A percentile compares a stretch with the other conserved stretches of the same genome.
Conservation (phyloP, 2,797 vertebrate species). For the Presbytis comata region DNA sequence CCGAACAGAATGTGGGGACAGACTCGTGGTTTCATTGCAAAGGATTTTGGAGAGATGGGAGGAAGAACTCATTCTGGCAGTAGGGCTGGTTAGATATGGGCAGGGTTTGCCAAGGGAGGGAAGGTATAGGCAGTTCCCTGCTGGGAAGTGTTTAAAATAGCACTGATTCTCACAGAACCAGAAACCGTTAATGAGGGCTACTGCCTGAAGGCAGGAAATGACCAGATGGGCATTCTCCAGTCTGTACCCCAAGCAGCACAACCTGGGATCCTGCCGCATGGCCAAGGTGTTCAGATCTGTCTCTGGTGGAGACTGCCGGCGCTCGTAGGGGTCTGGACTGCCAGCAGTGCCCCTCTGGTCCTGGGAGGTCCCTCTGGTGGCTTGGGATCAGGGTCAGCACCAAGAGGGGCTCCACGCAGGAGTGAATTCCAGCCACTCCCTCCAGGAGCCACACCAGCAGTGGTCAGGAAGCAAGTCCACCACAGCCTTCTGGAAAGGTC, state of each 20-base stretch:
- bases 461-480: background rate
- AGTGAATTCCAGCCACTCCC: background rate
- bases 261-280: background rate
- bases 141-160: background rate
- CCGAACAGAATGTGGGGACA: background rate
- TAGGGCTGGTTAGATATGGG: background rate
- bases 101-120: background rate
- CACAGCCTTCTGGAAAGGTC: background rate
- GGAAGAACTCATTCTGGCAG: background rate
- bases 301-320: accelerated
- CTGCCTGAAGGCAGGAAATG: background rate
- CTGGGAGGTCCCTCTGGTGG: background rate
- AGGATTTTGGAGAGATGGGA: background rate
- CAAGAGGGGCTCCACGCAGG: background rate
- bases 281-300: accelerated
- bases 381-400: background rate
- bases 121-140: background rate
- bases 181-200: background rate
- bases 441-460: background rate
- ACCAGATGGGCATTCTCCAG: accelerated
- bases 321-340: accelerated
- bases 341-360: background rate
- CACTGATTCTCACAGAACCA: background rate
- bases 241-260: background rate
- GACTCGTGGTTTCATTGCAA: accelerated